phyloP scores from a whole-genome alignment of 2,797 vertebrate species.

The Xenopus petersii region DNA sequence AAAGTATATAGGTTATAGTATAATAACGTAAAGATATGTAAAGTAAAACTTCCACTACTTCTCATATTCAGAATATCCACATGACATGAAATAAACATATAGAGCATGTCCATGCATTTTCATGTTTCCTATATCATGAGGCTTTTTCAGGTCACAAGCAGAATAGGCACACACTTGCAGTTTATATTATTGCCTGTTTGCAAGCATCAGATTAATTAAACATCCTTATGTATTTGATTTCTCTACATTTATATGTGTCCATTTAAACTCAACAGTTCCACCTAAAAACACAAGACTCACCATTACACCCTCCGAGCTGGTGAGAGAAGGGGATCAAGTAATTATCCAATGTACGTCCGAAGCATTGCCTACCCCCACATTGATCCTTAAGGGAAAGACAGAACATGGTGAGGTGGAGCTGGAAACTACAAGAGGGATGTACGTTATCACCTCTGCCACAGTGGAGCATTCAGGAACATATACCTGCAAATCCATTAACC shows the following conservation, averaged over 20 bases:
- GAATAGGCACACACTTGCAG: too few relatives aligned
- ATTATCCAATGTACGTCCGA: constrained; percentile 63
- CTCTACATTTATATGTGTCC: constrained; percentile 2
- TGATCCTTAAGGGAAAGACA: constrained; percentile 61
- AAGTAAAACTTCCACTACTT: too few relatives aligned
- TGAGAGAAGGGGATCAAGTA: constrained; percentile 68
- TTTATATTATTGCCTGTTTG: not conserved
- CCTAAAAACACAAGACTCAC: constrained; percentile 60
- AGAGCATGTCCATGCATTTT: too few relatives aligned
- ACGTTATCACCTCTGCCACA: constrained; percentile 52
- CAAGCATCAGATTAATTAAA: not conserved
- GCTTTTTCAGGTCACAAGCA: too few relatives aligned
- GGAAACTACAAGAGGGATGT: constrained; percentile 45
- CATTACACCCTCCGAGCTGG: constrained; percentile 60
- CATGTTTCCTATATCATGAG: too few relatives aligned
- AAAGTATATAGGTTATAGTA: too few relatives aligned
- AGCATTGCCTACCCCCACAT: constrained; percentile 55
- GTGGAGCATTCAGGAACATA: constrained; percentile 66
- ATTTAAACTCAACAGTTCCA: constrained; percentile 53
- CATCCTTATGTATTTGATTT: not conserved
- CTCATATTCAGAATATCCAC: too few relatives aligned
- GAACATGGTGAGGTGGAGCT: constrained; percentile 54
- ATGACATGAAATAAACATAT: too few relatives aligned
- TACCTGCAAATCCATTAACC: constrained; percentile 66
- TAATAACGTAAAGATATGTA: too few relatives aligned